A percentile compares a stretch with the other conserved stretches of the same genome.
phyloP scores from a whole-genome alignment of 1,140 invertebrate species.

The Pseudomyrmex gracilis region DNA sequence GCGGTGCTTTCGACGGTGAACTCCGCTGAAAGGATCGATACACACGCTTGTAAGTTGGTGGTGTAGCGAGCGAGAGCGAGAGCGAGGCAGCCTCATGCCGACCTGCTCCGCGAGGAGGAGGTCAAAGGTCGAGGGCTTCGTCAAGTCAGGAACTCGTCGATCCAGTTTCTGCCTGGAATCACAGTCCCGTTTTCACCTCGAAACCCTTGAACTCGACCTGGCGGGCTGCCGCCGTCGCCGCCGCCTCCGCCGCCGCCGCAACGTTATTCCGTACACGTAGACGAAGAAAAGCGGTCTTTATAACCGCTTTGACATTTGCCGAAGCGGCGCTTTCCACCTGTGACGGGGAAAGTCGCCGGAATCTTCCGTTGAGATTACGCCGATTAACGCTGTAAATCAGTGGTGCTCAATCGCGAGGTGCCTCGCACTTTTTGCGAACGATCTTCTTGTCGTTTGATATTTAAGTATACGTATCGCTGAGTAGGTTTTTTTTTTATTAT shows the following conservation, averaged over 20 bases:
- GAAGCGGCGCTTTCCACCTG: neutral
- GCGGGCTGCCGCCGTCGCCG: constrained; percentile 20
- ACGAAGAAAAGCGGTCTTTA: constrained; percentile 43
- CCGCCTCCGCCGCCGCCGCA: constrained; percentile 13
- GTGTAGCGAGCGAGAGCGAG: constrained; percentile 40
- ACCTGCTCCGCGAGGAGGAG: constrained; percentile 67
- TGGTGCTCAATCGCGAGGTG: constrained; percentile 25
- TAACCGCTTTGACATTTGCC: constrained; percentile 55
- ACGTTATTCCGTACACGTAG: constrained; percentile 67
- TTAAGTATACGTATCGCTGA: no score
- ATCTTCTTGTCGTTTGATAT: no score
- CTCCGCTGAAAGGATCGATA: constrained; percentile 62
- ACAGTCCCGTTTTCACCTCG: constrained; percentile 77
- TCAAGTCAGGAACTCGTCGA: constrained; percentile 81
- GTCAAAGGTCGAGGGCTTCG: constrained; percentile 80
- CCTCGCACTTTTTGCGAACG: neutral
- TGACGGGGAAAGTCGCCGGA: constrained; percentile 4
- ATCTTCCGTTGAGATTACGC: neutral
- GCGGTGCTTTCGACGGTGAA: constrained; percentile 49
- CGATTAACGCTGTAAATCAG: constrained; percentile 38
- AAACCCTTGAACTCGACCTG: constrained; percentile 78
- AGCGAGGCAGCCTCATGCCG: constrained; percentile 59
- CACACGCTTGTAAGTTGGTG: constrained; percentile 40
- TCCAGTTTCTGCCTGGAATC: constrained; percentile 79
- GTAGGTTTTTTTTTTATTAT: no score